Base-by-base conservation (phyloP, 2,113 vertebrate genomes). In the Entomyzon cyanotis region DNA sequence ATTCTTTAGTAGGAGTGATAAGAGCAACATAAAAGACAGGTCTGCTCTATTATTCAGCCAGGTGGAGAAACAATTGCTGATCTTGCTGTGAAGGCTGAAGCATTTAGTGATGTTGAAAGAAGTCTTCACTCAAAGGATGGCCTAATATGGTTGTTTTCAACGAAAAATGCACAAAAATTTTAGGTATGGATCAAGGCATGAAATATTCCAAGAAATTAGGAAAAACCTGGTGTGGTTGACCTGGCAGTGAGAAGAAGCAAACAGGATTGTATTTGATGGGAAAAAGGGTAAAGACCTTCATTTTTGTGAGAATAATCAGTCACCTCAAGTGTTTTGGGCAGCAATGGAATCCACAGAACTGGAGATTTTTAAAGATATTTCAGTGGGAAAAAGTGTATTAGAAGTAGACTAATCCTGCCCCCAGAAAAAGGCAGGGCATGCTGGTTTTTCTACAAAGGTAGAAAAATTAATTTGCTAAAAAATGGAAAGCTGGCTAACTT, bases 311-410 rank as follows among this genome's bases (percentile, higher is more conserved):
- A 87, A 67, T 49, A 65, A 28, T 62, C 28, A 44, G 19, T 12
- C 27, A 52, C 14, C 35, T 73, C 44, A 69, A 1, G 12, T 82
- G 30, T 15, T 35, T 79, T 28, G 71, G 11, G 10, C 22, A 91
- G 60, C 1, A 2, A 49, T 12, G 17, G 28, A 67, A 13, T 70
- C 11, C 3, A 1, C 20, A 52, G 10, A 5, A 50, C 10, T 33
- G 16, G 59, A 79, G 33, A 42, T 55, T 70, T 88, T 88, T 20
- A 85, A 82, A 47, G 31, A 20, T 47, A 24, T 39, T 49, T 71
- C 9, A 37, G 25, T 5, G 9, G 0, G 1, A 31, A 55, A 55
- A 30, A 19, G 1, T 33, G 7, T 33, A 7, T 39, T 86, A 52
- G 30, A 35, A 60, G 5, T 9, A 24, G 9, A 20, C 7, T 60